Base-by-base conservation (phyloP, 1,140 invertebrate species). In the Rhynchophorus ferrugineus region DNA sequence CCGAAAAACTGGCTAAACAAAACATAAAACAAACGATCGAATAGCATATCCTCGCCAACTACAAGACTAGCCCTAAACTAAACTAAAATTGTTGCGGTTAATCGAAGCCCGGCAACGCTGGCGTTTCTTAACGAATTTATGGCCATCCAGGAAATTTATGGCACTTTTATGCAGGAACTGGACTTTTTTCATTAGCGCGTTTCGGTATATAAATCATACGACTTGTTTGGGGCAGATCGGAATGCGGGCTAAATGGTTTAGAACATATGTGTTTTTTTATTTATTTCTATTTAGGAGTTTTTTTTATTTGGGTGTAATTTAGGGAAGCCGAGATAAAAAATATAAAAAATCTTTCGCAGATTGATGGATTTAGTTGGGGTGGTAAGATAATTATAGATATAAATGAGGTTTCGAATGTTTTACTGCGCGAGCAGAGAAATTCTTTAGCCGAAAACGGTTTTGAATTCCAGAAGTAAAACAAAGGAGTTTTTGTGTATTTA, bases 111-210 rank as follows among this genome's bases (percentile, higher is more conserved):
- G 44, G 44, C 33, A 20, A 37, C 44, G 14, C n/a, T n/a, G 18
- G 33, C 34, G 17, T 36, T 20, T 36, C 48, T 50, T 50, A 50
- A 50, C 48, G 48, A 50, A 50, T 50, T 50, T 50, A 50, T 50
- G 41, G 41, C 3, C 14, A 46, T 36, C 38, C 18, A 2, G 20
- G 22, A 37, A 44, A 50, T 50, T 50, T 42, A 50, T 50, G 39
- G 39, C 29, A 50, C 17, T 44, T 50, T 50, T 50, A 50, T 50
- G 48, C 48, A 39, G 29, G 39, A 42, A 44, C 48, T 44, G 48
- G 22, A 50, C 41, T 50, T 50, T 47, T 44, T 36, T 43, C 22
- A 43, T 43, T 41, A 42, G 22, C 14, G 39, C 19, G 20, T 34
- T 11, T 5, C 22, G 39, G 5, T 29, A 5, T 18, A 50, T 50